A percentile compares a stretch with the other conserved stretches of the same genome.
phyloP scores from a whole-genome alignment of 2,113 vertebrate genomes.

The Callipepla squamata region DNA sequence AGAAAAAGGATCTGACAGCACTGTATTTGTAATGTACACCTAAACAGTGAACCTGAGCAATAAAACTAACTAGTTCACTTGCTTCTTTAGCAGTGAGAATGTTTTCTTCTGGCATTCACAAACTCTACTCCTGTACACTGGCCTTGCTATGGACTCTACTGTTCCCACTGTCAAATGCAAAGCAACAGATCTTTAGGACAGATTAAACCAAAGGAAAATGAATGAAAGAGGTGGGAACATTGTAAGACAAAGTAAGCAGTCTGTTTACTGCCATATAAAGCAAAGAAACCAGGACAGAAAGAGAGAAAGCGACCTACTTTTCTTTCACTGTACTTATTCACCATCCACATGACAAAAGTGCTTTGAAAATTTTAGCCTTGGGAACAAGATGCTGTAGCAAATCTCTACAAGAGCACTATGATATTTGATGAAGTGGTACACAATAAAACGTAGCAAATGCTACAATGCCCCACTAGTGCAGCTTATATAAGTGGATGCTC shows the following conservation, averaged over 20 bases:
- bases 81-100: rapidly evolving
- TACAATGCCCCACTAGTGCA: neutral
- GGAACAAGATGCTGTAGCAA: neutral
- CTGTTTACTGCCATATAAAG: neutral
- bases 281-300: neutral
- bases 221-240: neutral
- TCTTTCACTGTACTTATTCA: neutral
- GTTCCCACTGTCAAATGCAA: neutral
- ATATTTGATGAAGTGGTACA: neutral
- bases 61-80: neutral
- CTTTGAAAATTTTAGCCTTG: neutral
- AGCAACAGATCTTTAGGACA: neutral
- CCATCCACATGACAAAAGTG: neutral
- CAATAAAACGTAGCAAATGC: neutral
- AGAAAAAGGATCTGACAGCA: neutral
- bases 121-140: neutral
- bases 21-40: neutral
- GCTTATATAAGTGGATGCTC: neutral
- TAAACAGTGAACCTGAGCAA: neutral
- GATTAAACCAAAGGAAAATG: neutral
- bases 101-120: neutral
- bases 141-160: neutral
- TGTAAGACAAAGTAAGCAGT: neutral
- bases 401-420: neutral
- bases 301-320: neutral